These are phyloP conservation scores for Argopecten irradians DNA, from an alignment of 1,140 invertebrate species.

Conservation along the genomic window DNA sequence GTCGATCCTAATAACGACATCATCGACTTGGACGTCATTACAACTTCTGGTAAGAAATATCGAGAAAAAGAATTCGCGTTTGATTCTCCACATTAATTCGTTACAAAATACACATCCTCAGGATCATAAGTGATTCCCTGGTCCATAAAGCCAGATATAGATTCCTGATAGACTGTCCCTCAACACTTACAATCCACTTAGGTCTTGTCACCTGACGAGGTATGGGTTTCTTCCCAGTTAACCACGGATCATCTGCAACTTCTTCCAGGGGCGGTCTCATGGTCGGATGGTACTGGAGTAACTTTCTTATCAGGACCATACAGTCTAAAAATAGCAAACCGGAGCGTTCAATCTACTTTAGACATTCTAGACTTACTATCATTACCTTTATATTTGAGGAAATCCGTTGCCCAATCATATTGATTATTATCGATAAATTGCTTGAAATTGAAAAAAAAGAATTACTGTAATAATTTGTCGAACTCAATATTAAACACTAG, in stretches of 20 bases:
- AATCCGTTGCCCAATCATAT: background rate
- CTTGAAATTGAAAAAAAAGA: background rate
- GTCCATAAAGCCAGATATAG: background rate
- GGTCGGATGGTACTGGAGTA: conserved; percentile 94
- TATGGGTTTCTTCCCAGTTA: conserved; percentile 74
- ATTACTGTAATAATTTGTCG: background rate
- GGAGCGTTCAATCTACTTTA: background rate
- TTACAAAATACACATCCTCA: background rate
- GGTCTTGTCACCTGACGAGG: conserved; percentile 51
- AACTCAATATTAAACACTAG: too few species aligned
- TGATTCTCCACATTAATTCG: background rate
- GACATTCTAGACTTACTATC: background rate
- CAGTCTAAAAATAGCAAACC: conserved; percentile 50
- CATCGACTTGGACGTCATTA: background rate
- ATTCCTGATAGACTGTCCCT: background rate
- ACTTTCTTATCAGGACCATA: conserved; percentile 74
- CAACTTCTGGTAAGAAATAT: background rate
- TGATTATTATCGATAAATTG: background rate
- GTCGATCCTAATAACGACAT: background rate
- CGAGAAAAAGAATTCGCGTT: background rate
- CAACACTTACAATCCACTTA: conserved; percentile 57
- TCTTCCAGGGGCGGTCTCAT: conserved; percentile 91
- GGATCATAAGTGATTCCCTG: background rate
- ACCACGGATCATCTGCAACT: conserved; percentile 92
- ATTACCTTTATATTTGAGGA: background rate